Base-by-base conservation (phyloP, 2,797 vertebrate species). In the Prunella strophiata region DNA sequence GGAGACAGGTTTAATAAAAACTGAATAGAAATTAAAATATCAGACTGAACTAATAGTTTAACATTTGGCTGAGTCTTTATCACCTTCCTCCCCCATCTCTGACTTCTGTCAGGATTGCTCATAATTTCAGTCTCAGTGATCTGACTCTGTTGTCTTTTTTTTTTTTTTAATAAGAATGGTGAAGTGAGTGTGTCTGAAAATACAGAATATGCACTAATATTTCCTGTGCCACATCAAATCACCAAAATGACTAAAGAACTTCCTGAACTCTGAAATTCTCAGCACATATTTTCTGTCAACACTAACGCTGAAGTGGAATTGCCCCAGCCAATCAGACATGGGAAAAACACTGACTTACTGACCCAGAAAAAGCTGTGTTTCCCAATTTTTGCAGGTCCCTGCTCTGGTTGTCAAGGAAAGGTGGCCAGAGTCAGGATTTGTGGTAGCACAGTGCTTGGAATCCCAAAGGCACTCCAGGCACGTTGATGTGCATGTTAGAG, bases 151-250 rank as follows among this genome's bases (percentile, higher is more conserved):
- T 94, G 91, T 95, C 93, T 92, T 91, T 88, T 93, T 81, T 92
- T 81, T 92, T 93, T 84, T 71, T 61, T 61, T 92, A 12, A 48
- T 91, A 95, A 96, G 96, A 95, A 94, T 94, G 89, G 87, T 61
- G 77, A 92, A 85, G 88, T 91, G 83, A 96, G 87, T 94, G 95
- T 93, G 96, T 94, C 96, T 97, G 96, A 96, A 97, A 96, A 96
- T 76, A 94, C 91, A 75, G 79, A 93, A 93, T 96, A 18, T 95
- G 96, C 97, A 96, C 90, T 96, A 93, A 89, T 94, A 93, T 97
- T 97, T 97, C 96, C 96, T 97, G 94, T 97, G 90, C 96, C 78
- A 91, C 77, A 83, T 97, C 95, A 90, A 87, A 94, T 91, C 82
- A 67, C 86, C 61, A 80, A 94, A 96, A 95, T 95, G 94, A 96